Evolutionary conservation across 2,113 vertebrate genomes (phyloP), one percentile per base, ranked within the genome.

Genomic region (Ceratotherium simum): DNA sequence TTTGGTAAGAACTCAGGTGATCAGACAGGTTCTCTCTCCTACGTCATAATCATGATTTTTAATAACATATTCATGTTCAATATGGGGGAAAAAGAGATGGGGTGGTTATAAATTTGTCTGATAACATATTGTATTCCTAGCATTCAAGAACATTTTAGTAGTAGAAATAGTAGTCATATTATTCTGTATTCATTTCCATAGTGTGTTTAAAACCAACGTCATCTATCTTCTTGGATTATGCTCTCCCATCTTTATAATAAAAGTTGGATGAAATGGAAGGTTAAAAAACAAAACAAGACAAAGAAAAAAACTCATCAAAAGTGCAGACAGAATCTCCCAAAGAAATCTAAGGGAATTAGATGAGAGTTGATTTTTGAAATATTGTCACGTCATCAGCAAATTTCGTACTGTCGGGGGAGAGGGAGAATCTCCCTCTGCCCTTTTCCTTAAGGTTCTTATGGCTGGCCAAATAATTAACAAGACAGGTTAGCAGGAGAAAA

Each of bases 101-200:
- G n/a, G 31, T 83, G 18, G 33, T 69, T 96, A 70, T 70, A 92
- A 82, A 84, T 84, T 42, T 92, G 18, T 91, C 36, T 94, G 54
- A 56, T 83, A 89, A 88, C n/a, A 62, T 83, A 29, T 23, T 62
- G 13, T 70, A 87, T 88, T 79, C 33, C 48, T 67, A 58, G 20
- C 75, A 81, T 48, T 88, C 58, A 76, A 75, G 36, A 75, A 42
- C 17, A 70, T 62, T 82, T 88, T 76, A 69, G 5, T 36, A 60
- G 20, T n/a, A 69, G 11, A 76, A 46, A 13, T 39, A 70, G 51
- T 54, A 80, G n/a, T 80, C 36, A 60, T 54, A 48, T 87, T 92
- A 65, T 62, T 95, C 93, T 48, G 18, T 64, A 70, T 76, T 92
- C n/a, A 31, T 83, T 64, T n/a, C 33, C 36, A 33, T 8, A 5